These are phyloP conservation scores for Melanerpes aurifrons DNA, from an alignment of 2,113 vertebrate genomes.

Conservation along the genomic window DNA sequence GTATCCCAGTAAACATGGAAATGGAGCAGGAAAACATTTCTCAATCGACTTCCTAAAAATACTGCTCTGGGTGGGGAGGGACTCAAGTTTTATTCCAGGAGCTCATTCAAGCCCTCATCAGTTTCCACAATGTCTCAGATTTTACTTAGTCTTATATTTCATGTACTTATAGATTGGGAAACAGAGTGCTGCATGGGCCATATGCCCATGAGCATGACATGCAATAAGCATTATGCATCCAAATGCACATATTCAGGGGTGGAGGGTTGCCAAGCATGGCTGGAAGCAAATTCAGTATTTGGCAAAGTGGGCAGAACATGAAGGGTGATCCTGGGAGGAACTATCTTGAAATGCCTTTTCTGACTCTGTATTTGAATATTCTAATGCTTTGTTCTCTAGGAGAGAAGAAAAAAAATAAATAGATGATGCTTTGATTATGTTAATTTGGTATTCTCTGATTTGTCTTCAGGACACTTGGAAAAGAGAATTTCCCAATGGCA, in stretches of 20 bases:
- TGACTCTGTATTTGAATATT: not conserved
- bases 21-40: slow-evolving; percentile 64
- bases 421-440: not conserved
- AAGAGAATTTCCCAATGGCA: not conserved
- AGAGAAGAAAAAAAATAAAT: no score
- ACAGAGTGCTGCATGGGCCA: not conserved
- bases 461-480: not conserved
- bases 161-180: slow-evolving; percentile 41
- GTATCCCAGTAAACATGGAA: slow-evolving; percentile 76
- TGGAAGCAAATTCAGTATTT: slow-evolving; percentile 47
- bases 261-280: slow-evolving; percentile 65
- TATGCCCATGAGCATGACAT: slow-evolving; percentile 60
- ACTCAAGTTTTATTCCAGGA: slow-evolving; percentile 50
- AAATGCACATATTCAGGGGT: slow-evolving; percentile 13
- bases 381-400: not conserved
- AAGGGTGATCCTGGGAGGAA: slow-evolving; percentile 44
- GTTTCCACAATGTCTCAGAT: slow-evolving; percentile 51
- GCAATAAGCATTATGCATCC: slow-evolving; percentile 50
- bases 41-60: slow-evolving; percentile 68
- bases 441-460: not conserved
- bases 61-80: slow-evolving; percentile 27
- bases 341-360: slow-evolving; percentile 11
- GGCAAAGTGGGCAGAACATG: slow-evolving; percentile 30
- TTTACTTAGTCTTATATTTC: slow-evolving; percentile 45
- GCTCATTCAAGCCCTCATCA: slow-evolving; percentile 27